Evolutionary conservation across 2,113 vertebrate genomes (phyloP).

Genomic region (Onychorhynchus coronatus): DNA sequence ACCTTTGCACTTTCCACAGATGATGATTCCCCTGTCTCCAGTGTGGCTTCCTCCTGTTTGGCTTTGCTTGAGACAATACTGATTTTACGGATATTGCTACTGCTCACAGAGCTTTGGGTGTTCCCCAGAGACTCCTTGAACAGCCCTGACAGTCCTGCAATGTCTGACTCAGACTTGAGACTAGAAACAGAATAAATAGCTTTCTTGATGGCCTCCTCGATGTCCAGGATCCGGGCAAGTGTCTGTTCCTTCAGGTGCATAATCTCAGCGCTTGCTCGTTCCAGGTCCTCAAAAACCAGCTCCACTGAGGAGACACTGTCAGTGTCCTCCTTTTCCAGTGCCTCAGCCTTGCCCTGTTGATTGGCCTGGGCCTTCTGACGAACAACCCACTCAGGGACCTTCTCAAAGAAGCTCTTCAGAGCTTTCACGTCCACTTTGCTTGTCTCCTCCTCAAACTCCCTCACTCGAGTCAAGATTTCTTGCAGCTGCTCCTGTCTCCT

Average conservation of each 20-base stretch:
- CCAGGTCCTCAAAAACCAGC: slow-evolving; percentile 87
- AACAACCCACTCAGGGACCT: slow-evolving; percentile 81
- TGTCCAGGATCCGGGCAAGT: slow-evolving; percentile 85
- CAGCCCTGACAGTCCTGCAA: slow-evolving; percentile 79
- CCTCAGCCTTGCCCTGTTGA: slow-evolving; percentile 41
- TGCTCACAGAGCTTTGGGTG: slow-evolving; percentile 46
- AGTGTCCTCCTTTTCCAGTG: slow-evolving; percentile 29
- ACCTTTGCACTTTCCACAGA: background rate
- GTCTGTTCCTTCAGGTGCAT: slow-evolving; percentile 91
- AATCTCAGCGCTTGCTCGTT: slow-evolving; percentile 88
- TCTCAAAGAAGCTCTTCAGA: slow-evolving; percentile 83
- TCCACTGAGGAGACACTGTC: slow-evolving; percentile 78
- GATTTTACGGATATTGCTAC: slow-evolving; percentile 77
- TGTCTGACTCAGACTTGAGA: slow-evolving; percentile 87
- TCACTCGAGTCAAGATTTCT: slow-evolving; percentile 82
- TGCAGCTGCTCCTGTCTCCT: slow-evolving; percentile 84
- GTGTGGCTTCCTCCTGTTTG: background rate
- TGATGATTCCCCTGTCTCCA: background rate
- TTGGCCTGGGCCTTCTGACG: background rate
- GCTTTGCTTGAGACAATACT: slow-evolving; percentile 77
- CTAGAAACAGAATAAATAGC: slow-evolving; percentile 89
- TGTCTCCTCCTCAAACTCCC: slow-evolving; percentile 85
- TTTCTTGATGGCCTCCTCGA: slow-evolving; percentile 89
- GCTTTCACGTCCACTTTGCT: slow-evolving; percentile 77
- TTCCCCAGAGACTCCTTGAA: slow-evolving; percentile 84